Conservation (phyloP, 2,113 vertebrate species). For the Hystrix brachyura region DNA sequence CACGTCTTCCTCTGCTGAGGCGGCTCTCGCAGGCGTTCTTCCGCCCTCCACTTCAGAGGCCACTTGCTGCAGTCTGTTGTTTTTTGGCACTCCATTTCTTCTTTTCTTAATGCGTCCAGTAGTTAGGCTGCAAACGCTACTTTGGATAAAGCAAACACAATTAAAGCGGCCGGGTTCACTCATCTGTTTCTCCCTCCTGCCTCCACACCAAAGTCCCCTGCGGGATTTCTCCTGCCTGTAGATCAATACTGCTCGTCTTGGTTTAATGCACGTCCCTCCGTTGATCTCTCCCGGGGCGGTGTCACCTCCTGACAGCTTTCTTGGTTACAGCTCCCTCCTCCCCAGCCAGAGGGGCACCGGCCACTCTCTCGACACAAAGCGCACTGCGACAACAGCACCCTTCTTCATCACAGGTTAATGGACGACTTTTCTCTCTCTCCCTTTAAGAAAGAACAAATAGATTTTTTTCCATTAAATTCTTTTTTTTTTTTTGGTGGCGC, state of each 20-base stretch:
- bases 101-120: constrained; percentile 23
- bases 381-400: not conserved
- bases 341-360: not conserved
- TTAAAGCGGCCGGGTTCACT: constrained; percentile 58
- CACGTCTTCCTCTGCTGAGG: not conserved
- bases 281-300: constrained; percentile 69
- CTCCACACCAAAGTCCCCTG: constrained; percentile 38
- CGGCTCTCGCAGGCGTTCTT: fast-evolving
- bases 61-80: not conserved
- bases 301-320: constrained; percentile 72
- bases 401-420: constrained; percentile 51
- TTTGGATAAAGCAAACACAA: constrained; percentile 64
- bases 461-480: constrained; percentile 49
- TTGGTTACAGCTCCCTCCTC: constrained; percentile 45
- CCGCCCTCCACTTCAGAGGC: not conserved
- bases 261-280: constrained; percentile 76
- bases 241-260: constrained; percentile 79
- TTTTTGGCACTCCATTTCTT: constrained; percentile 1
- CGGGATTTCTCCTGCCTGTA: not conserved
- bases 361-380: constrained; percentile 43
- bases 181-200: not conserved
- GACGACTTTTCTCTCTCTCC: not conserved
- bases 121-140: constrained; percentile 37
- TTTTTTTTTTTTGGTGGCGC: not conserved
- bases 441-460: constrained; percentile 21